phyloP scores from a whole-genome alignment of 2,888 invertebrate genomes.

The Polietes domitor region DNA sequence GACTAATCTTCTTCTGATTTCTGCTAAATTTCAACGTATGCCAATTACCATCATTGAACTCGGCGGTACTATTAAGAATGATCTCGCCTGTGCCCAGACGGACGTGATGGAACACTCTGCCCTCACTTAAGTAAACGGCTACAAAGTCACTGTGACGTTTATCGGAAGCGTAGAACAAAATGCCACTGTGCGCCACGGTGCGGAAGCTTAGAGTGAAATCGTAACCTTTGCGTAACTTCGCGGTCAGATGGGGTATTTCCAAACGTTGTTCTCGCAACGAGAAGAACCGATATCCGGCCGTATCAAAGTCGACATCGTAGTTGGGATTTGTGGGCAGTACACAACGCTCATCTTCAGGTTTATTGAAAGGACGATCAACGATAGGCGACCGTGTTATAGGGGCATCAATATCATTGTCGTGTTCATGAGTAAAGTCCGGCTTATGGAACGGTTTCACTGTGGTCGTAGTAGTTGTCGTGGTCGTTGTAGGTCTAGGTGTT shows the following conservation, averaged over 20 bases:
- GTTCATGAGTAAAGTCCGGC: slow-evolving; percentile 32
- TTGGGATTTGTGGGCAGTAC: slow-evolving; percentile 78
- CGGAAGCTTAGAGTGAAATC: slow-evolving; percentile 91
- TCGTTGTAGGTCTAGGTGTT: slow-evolving; percentile 74
- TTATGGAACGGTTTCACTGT: slow-evolving; percentile 28
- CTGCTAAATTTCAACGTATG: slow-evolving; percentile 88
- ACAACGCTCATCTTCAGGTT: slow-evolving; percentile 78
- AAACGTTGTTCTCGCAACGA: slow-evolving; percentile 85
- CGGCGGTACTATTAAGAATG: slow-evolving; percentile 82
- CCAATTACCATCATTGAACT: slow-evolving; percentile 90
- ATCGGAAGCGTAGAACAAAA: slow-evolving; percentile 91
- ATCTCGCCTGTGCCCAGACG: slow-evolving; percentile 84
- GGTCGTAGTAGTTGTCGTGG: slow-evolving; percentile 71
- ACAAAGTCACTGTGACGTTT: slow-evolving; percentile 86
- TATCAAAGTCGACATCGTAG: slow-evolving; percentile 76
- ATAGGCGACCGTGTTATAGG: slow-evolving; percentile 69
- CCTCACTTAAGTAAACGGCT: slow-evolving; percentile 88
- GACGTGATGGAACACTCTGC: slow-evolving; percentile 87
- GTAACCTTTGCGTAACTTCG: slow-evolving; percentile 84
- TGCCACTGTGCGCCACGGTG: slow-evolving; percentile 86
- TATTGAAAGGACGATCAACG: slow-evolving; percentile 67
- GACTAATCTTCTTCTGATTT: slow-evolving; percentile 83
- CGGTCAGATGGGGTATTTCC: slow-evolving; percentile 85
- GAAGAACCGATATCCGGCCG: slow-evolving; percentile 79
- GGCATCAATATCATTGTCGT: slow-evolving; percentile 61